Evolutionary conservation across 1,140 invertebrate genomes (phyloP), one percentile per base, ranked within the genome.

Genomic region (Dryas iulia): DNA sequence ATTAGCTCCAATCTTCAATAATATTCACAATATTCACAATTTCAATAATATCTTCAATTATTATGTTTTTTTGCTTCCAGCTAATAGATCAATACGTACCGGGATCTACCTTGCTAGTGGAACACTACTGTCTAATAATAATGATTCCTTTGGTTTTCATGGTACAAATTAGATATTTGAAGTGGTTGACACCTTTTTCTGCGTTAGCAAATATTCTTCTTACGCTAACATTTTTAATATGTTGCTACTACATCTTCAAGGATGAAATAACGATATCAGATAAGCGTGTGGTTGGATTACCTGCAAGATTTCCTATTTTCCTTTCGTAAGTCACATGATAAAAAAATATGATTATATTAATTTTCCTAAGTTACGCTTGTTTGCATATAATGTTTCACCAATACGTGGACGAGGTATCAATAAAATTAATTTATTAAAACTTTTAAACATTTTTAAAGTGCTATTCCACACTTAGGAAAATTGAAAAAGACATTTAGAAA

Each of bases 161-260:
- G 57, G 93, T 93, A 4, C 94, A 95, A 74, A 94, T 96, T 57
- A 90, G 95, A 65, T 93, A 95, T 76, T 89, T 97, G 11, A 96
- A 95, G 76, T 95, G 94, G 77, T 78, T 97, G 62, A 95, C 96
- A 3, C 96, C 95, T 1, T 95, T 96, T 77, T 96, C 96, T 0
- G 90, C 94, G 6, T 71, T 95, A 12, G 96, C 96, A 2, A 96
- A 96, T 67, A 57, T 94, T 3, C 94, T 95, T 47, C 94, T 97
- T 71, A 87, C 96, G 4, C 79, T 93, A 6, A 95, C 95, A 1
- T 95, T 97, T 63, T 89, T 71, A 0, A 95, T 96, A 63, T 96
- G 95, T 1, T 84, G 96, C 10, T 96, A 95, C 74, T 97, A 95
- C 79, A 94, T 96, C 74, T 96, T 96, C 80, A 92, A 81, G 47